Evolutionary conservation across 2,113 vertebrate genomes (phyloP).

Genomic region (Siniperca chuatsi): DNA sequence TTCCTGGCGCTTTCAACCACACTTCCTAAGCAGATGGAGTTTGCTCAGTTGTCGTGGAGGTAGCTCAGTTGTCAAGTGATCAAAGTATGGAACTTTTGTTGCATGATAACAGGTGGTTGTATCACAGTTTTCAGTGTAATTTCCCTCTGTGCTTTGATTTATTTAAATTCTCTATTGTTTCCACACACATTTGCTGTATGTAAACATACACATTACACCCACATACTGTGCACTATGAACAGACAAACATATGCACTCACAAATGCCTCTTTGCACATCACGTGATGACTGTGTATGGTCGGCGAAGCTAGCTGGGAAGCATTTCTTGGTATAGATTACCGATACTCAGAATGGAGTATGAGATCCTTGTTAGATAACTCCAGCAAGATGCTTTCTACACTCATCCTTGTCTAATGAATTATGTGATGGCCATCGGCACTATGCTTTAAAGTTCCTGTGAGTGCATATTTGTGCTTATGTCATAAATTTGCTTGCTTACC

Average conservation of each 20-base stretch:
- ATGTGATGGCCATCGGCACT: neutral
- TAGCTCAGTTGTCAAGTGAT: neutral
- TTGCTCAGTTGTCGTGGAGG: neutral
- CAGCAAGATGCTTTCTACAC: constrained; percentile 13
- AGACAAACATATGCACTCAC: constrained; percentile 22
- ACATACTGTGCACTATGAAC: neutral
- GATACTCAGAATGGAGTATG: constrained; percentile 1
- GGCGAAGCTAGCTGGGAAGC: neutral
- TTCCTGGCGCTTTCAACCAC: neutral
- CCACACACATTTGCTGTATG: neutral
- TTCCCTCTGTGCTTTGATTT: neutral
- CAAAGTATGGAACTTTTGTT: too few relatives aligned
- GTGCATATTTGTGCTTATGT: neutral
- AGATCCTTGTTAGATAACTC: neutral
- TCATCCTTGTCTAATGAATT: constrained; percentile 23
- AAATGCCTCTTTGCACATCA: constrained; percentile 34
- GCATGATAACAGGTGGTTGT: too few relatives aligned
- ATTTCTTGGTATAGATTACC: constrained; percentile 5
- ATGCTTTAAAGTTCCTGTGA: neutral
- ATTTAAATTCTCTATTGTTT: constrained; percentile 1
- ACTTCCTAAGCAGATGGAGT: neutral
- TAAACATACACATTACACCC: neutral
- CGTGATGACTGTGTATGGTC: constrained; percentile 8
- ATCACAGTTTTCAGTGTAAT: too few relatives aligned
- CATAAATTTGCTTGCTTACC: neutral